Evolutionary conservation across 2,888 invertebrate genomes (phyloP), one percentile per base, ranked within the genome.

Genomic region (Synanthedon tipuliformis): DNA sequence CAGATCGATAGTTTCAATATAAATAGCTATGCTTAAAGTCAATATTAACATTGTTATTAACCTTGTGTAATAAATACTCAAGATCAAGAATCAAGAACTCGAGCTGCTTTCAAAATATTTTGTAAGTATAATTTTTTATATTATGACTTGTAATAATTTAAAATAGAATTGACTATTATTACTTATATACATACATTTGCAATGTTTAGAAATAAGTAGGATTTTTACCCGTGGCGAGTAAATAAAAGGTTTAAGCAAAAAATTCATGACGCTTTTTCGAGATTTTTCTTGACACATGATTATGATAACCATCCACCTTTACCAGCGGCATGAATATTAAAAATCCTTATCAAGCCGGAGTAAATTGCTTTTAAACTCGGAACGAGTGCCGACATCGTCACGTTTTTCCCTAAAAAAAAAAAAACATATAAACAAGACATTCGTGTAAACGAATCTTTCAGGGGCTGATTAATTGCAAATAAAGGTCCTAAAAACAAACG

Each of bases 301-400:
- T 18, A 49, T 48, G 41, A 23, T 10, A 40, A 51, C 10, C 13
- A 51, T 51, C 55, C 57, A 54, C 54, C 57, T 59, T 60, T 57
- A 59, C 58, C 58, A 56, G 61, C 56, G 60, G 59, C 60, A 65
- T 72, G 67, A 70, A 71, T 73, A 69, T 69, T 70, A 71, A 73
- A 69, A 66, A 61, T 59, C 56, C 58, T 60, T 63, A 59, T 65
- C 63, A 60, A 55, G 56, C 51, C 53, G 52, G 54, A 62, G 68
- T 61, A 74, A 70, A 75, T 73, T 69, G 69, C 69, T 66, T 70
- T 64, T 63, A 61, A 70, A 64, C 53, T 60, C 58, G 52, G 18
- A 45, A 45, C 15, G 45, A 45, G 45, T 4, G 18, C 49, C 18
- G 45, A 13, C 56, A 55, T 52, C 58, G 49, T 57, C 59, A 56